These are phyloP conservation scores for Caenorhabditis brenneri DNA, from an alignment of 1,140 invertebrate species.

Conservation along the genomic window DNA sequence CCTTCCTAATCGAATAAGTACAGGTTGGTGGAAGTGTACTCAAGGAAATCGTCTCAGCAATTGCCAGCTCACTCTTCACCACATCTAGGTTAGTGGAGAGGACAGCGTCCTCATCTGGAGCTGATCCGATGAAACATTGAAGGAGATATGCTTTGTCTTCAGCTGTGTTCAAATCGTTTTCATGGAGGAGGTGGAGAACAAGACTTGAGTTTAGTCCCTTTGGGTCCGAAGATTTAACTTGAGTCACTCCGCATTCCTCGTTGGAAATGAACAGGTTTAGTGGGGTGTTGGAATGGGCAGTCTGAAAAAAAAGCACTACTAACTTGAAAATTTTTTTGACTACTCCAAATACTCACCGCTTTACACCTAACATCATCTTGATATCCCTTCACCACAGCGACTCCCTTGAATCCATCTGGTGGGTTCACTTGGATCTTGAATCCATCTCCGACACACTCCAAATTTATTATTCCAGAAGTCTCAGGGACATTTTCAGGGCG, in stretches of 20 bases:
- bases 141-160: conserved; percentile 53
- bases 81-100: conserved; percentile 47
- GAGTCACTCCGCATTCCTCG: conserved; percentile 45
- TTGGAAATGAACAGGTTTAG: conserved; percentile 31
- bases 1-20: conserved; percentile 54
- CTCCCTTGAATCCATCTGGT: conserved; percentile 42
- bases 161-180: conserved; percentile 41
- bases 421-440: conserved; percentile 53
- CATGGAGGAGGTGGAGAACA: conserved; percentile 49
- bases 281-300: neutral
- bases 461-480: conserved; percentile 18
- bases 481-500: neutral
- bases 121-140: conserved; percentile 50
- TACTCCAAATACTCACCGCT: conserved; percentile 24
- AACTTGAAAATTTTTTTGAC: neutral
- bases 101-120: conserved; percentile 34
- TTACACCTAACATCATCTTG: conserved; percentile 41
- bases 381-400: conserved; percentile 47
- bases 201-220: conserved; percentile 43
- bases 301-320: neutral
- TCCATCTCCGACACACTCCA: conserved; percentile 43
- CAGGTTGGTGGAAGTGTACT: conserved; percentile 51
- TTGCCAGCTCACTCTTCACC: conserved; percentile 31
- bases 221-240: conserved; percentile 38
- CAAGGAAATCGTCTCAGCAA: conserved; percentile 55